Conservation (phyloP, 2,797 vertebrate species). For the Linurgus olivaceus region DNA sequence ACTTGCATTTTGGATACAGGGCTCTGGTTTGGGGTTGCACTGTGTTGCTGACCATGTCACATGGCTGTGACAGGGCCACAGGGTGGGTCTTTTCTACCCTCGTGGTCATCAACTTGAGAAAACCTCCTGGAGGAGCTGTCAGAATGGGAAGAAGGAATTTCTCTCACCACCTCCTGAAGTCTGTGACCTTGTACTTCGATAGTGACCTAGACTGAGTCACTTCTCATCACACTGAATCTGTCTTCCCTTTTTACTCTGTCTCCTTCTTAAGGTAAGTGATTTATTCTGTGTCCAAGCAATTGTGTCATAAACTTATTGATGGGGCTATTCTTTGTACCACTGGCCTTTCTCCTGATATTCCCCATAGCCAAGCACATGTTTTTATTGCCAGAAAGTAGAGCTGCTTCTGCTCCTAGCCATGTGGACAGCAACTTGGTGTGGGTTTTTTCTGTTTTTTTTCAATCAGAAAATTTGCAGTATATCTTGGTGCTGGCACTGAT, state of each 20-base stretch:
- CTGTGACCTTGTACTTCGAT: not conserved
- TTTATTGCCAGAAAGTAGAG: not conserved
- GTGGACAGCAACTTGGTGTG: not conserved
- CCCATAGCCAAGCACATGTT: not conserved
- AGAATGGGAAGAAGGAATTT: not conserved
- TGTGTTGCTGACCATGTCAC: fast-evolving
- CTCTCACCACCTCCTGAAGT: not conserved
- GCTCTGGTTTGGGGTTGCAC: not conserved
- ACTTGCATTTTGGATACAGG: not conserved
- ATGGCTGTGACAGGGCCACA: not conserved
- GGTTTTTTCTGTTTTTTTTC: too few relatives aligned
- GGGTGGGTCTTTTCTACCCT: not conserved
- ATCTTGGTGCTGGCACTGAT: not conserved
- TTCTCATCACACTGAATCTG: not conserved
- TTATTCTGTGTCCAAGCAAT: not conserved
- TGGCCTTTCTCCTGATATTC: not conserved
- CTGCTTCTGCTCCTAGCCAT: not conserved
- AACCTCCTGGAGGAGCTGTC: not conserved
- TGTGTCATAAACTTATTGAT: not conserved
- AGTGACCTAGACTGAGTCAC: not conserved
- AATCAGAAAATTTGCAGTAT: not conserved
- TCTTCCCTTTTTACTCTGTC: not conserved
- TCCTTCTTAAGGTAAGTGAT: not conserved
- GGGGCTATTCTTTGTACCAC: not conserved
- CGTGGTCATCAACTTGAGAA: not conserved